These are phyloP conservation scores for Amazona guildingii DNA, from an alignment of 2,113 vertebrate species.

Conservation along the genomic window DNA sequence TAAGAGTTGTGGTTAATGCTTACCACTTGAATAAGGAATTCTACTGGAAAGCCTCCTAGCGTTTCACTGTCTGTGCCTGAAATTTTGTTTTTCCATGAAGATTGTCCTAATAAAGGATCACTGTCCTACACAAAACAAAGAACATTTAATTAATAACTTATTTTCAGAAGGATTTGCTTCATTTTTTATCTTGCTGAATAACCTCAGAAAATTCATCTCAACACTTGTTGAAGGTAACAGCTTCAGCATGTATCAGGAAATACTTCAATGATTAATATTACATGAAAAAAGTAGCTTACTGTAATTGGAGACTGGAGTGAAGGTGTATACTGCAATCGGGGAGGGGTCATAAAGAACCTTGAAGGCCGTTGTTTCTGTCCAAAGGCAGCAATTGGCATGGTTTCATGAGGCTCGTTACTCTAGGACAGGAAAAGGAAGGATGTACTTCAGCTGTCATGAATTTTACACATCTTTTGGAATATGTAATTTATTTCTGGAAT, in stretches of 20 bases:
- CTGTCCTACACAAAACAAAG: conserved; percentile 81
- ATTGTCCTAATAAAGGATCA: conserved; percentile 91
- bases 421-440: conserved; percentile 51
- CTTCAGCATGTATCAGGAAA: neutral
- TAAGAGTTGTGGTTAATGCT: conserved; percentile 52
- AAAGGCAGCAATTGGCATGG: conserved; percentile 97
- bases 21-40: conserved; percentile 98
- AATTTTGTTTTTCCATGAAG: conserved; percentile 92
- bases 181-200: neutral
- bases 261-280: neutral
- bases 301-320: conserved; percentile 87
- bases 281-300: conserved; percentile 66
- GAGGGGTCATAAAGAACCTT: conserved; percentile 91
- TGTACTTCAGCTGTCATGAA: neutral
- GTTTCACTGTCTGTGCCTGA: conserved; percentile 91
- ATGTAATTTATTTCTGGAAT: neutral
- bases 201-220: neutral
- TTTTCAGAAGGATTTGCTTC: neutral
- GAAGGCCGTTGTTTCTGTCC: conserved; percentile 94
- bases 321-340: conserved; percentile 83
- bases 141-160: neutral
- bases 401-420: conserved; percentile 97
- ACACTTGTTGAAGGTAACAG: neutral
- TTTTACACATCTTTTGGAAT: neutral
- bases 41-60: conserved; percentile 96